Conservation (phyloP, 2,113 vertebrate genomes). For the Thamnaconus septentrionalis region DNA sequence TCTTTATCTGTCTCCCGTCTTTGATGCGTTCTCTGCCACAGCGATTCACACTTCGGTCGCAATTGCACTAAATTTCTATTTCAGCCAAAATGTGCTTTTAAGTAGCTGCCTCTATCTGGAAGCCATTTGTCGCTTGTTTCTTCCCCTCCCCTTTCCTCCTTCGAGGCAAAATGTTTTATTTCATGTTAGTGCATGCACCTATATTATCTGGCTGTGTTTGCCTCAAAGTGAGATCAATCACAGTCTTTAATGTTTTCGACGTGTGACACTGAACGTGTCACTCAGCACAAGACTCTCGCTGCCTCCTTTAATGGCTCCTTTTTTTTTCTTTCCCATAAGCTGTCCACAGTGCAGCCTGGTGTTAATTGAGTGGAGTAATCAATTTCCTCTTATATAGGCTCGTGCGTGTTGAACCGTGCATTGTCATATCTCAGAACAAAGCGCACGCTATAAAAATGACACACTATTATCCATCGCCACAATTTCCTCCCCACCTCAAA, state of each 20-base stretch:
- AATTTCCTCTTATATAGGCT: background rate
- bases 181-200: conserved; percentile 22
- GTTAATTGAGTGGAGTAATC: background rate
- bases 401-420: background rate
- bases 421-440: conserved; percentile 1
- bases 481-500: conserved; percentile 22
- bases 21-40: conserved; percentile 44
- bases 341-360: background rate
- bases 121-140: conserved; percentile 34
- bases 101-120: conserved; percentile 49
- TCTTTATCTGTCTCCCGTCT: conserved; percentile 13
- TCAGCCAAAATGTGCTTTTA: conserved; percentile 55
- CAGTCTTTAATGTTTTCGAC: conserved; percentile 21
- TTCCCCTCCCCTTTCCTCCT: background rate
- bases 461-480: conserved; percentile 11
- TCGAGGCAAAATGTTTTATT: conserved; percentile 34
- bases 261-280: background rate
- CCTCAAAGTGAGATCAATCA: conserved; percentile 17
- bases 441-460: conserved; percentile 12
- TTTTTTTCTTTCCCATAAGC: background rate
- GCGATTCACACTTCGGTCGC: conserved; percentile 63
- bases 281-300: conserved; percentile 16
- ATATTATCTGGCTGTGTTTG: conserved; percentile 24
- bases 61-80: conserved; percentile 63
- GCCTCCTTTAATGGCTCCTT: background rate